Base-by-base conservation (phyloP, 2,888 invertebrate species). In the Drosophila cognata region DNA sequence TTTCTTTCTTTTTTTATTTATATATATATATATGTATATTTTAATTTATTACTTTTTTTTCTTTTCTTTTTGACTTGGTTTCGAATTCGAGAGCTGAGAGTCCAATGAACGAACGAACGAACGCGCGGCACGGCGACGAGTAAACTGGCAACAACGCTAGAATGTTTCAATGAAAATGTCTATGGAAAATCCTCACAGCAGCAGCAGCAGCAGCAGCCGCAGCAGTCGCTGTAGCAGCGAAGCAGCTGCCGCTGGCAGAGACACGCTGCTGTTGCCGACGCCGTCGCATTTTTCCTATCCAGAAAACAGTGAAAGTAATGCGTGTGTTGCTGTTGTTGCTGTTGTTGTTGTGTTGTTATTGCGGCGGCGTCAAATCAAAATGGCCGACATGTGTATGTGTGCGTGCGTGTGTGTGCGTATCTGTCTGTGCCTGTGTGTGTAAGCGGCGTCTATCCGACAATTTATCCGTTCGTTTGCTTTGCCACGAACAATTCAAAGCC, bases 61-160 rank as follows among this genome's bases (percentile, higher is more conserved):
- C 16, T 70, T 59, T 43, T 38, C 8, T 21, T 59, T 57, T 46
- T 31, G 53, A 38, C 46, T 71, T 33, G 57, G 60, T 52, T 59
- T 35, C 38, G 64, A 75, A 51, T 70, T 53, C 65, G 74, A 77
- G 77, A 71, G 79, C 70, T 68, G 82, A 86, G 80, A 74, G 74
- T 79, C 88, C 46, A 46, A 46, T 46, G 81, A 88, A 84, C 83
- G 77, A 84, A 84, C 85, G 81, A 79, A 88, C 88, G 70, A 80
- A 81, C 81, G 85, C 81, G 81, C 85, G 81, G 80, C 84, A 88
- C 88, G 84, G 84, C 82, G 83, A 83, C 82, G 82, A 85, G 84
- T 85, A 84, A 85, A 85, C 85, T 85, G 88, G 65, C 82, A 67
- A 43, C 69, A 69, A 72, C 77, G 71, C 84, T 58, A 71, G 73